Conservation (phyloP, 2,888 invertebrate species). For the Cosmia pyralina region DNA sequence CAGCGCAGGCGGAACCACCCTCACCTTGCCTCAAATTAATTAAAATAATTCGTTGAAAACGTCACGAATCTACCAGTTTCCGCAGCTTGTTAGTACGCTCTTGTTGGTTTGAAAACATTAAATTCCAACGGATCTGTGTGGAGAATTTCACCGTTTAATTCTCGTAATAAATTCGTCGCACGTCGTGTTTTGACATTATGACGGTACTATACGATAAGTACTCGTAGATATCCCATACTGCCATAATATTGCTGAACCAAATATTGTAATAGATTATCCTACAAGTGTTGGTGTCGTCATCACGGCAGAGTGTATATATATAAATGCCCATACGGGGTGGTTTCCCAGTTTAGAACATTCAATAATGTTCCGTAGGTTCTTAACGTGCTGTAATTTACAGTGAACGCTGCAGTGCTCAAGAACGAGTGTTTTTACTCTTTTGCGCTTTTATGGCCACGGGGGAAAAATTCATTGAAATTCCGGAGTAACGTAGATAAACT, state of each 20-base stretch:
- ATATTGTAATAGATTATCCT: slow-evolving; percentile 22
- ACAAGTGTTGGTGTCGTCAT: slow-evolving; percentile 10
- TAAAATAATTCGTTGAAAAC: slow-evolving; percentile 78
- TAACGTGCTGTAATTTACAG: slow-evolving; percentile 61
- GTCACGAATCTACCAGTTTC: slow-evolving; percentile 73
- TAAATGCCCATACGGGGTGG: slow-evolving; percentile 33
- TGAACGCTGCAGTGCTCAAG: slow-evolving; percentile 61
- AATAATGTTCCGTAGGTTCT: slow-evolving; percentile 56
- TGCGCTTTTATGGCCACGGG: slow-evolving; percentile 62
- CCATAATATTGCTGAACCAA: background rate
- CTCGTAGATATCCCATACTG: slow-evolving; percentile 32
- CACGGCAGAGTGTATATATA: slow-evolving; percentile 16
- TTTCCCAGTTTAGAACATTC: slow-evolving; percentile 48
- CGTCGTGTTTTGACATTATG: slow-evolving; percentile 69
- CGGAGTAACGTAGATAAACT: slow-evolving; percentile 57
- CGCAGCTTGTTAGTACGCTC: slow-evolving; percentile 75
- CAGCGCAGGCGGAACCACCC: slow-evolving; percentile 59
- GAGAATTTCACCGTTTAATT: slow-evolving; percentile 63
- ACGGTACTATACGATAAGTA: slow-evolving; percentile 55
- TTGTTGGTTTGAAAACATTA: slow-evolving; percentile 74
- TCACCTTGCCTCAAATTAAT: slow-evolving; percentile 75
- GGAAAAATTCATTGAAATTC: slow-evolving; percentile 64
- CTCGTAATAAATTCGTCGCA: slow-evolving; percentile 67
- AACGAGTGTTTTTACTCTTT: slow-evolving; percentile 60
- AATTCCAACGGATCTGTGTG: slow-evolving; percentile 65